Evolutionary conservation across 2,797 vertebrate species (phyloP).

Genomic region (Tapera naevia): DNA sequence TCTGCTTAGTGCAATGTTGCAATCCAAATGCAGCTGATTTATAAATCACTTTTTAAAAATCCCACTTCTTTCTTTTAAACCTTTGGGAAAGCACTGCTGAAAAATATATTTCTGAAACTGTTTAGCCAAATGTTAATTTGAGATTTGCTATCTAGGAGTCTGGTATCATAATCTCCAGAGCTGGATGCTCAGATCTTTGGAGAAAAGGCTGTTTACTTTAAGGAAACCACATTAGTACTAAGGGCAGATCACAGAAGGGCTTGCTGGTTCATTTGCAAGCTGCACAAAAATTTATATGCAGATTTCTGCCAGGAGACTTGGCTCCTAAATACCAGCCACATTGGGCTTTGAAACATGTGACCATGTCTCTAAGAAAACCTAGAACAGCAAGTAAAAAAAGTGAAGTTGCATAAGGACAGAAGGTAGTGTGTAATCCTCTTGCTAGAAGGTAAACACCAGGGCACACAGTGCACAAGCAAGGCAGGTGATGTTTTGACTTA

Average conservation of each 20-base stretch:
- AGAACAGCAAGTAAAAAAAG: not conserved
- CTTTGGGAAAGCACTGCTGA: not conserved
- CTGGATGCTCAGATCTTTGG: not conserved
- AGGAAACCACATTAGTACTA: not conserved
- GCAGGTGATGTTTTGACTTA: not conserved
- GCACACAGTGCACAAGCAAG: not conserved
- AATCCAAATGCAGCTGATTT: not conserved
- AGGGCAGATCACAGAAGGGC: not conserved
- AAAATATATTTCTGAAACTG: not conserved
- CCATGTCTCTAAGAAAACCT: not conserved
- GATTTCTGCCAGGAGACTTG: not conserved
- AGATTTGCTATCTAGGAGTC: not conserved
- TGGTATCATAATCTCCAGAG: not conserved
- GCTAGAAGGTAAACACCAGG: not conserved
- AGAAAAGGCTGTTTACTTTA: not conserved
- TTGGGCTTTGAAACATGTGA: not conserved
- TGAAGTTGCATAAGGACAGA: not conserved
- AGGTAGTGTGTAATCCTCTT: not conserved
- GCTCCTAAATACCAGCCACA: not conserved
- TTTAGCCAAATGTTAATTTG: not conserved
- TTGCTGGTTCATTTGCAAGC: not conserved
- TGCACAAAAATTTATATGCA: not conserved
- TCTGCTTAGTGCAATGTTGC: not conserved
- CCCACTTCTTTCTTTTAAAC: not conserved
- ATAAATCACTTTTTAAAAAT: not conserved